Conservation (phyloP, 2,113 vertebrate species). For the Grus americana region DNA sequence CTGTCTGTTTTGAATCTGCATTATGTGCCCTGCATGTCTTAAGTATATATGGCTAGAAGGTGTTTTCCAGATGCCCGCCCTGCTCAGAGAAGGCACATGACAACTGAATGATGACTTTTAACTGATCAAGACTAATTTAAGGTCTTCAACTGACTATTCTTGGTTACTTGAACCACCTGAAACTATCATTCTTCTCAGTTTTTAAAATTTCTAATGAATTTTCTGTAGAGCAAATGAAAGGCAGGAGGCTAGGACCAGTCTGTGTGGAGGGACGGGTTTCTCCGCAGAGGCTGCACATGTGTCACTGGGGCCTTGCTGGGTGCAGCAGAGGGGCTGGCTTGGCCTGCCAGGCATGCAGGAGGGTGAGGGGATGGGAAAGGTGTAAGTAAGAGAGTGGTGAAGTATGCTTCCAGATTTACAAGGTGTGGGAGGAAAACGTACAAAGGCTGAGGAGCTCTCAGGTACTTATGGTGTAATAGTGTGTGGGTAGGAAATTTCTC, state of each 20-base stretch:
- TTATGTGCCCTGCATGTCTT: neutral
- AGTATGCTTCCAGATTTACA: neutral
- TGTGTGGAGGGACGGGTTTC: rapidly evolving
- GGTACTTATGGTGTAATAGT: neutral
- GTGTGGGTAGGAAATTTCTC: neutral
- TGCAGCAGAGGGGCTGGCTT: neutral
- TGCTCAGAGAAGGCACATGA: neutral
- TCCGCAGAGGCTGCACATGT: rapidly evolving
- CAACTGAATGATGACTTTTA: neutral
- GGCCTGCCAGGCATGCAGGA: neutral
- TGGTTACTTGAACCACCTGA: neutral
- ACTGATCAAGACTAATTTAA: neutral
- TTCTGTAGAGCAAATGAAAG: neutral
- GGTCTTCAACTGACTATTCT: neutral
- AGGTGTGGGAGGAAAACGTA: neutral
- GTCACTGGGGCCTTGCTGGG: neutral
- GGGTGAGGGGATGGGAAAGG: neutral
- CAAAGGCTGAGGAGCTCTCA: neutral
- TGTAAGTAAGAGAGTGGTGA: neutral
- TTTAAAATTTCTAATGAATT: neutral
- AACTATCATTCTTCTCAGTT: neutral
- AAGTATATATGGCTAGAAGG: neutral
- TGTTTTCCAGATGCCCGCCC: neutral
- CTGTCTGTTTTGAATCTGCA: neutral
- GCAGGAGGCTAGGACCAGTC: neutral